phyloP scores from a whole-genome alignment of 1,140 invertebrate species.

The Delia radicum region DNA sequence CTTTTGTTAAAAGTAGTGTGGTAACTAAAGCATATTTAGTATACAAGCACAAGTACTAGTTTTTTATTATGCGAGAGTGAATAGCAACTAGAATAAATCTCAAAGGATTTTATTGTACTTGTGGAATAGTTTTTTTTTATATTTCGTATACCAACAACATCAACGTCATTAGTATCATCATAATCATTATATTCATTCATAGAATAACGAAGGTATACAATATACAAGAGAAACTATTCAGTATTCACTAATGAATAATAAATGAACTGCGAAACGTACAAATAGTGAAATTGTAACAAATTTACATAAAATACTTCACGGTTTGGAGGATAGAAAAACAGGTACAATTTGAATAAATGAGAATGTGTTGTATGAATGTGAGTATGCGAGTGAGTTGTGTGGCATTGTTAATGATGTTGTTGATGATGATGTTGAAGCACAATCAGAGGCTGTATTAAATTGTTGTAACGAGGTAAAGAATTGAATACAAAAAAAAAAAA shows the following conservation, averaged over 20 bases:
- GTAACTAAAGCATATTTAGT: background rate
- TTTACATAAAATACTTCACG: background rate
- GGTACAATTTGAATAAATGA: background rate
- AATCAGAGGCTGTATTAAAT: background rate
- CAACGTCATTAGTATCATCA: background rate
- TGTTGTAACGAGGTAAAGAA: background rate
- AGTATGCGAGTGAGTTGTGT: background rate
- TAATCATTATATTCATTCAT: background rate
- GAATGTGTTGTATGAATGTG: background rate
- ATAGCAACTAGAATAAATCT: background rate
- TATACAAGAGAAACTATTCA: background rate
- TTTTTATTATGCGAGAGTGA: background rate
- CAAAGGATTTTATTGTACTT: background rate
- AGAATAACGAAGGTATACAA: slow-evolving; percentile 4
- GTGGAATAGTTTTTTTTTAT: background rate
- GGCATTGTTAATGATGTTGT: background rate
- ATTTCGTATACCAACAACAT: background rate
- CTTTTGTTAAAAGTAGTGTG: background rate
- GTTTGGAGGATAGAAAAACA: background rate
- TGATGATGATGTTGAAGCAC: background rate
- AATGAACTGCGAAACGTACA: slow-evolving; percentile 3
- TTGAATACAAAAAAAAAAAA: background rate
- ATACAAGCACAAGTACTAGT: background rate
- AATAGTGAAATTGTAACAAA: slow-evolving; percentile 5
- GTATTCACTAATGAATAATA: slow-evolving; percentile 1